Conservation (phyloP, 2,888 invertebrate species). For the Anorthoa munda region DNA sequence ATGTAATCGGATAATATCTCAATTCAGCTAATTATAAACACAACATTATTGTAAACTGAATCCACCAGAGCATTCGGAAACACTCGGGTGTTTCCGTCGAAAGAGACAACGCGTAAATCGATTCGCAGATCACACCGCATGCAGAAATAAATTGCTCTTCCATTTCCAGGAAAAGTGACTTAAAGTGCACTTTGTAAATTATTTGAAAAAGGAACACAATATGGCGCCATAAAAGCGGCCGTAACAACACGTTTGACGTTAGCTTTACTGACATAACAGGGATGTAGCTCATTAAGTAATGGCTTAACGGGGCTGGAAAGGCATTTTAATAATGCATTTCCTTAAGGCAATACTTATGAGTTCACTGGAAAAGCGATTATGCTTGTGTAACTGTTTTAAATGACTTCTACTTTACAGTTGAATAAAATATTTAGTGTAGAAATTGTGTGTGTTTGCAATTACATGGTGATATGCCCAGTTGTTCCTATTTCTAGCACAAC, state of each 20-base stretch:
- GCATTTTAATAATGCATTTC: conserved; percentile 45
- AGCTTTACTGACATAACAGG: conserved; percentile 20
- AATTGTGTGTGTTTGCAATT: not conserved
- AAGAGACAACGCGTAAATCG: conserved; percentile 40
- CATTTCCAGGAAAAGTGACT: conserved; percentile 19
- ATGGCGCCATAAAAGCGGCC: not conserved
- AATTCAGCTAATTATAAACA: not conserved
- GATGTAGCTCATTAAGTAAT: conserved; percentile 43
- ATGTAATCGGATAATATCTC: not conserved
- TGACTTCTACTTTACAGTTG: conserved; percentile 12
- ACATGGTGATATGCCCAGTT: not conserved
- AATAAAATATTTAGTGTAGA: not conserved
- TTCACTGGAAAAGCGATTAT: conserved; percentile 39
- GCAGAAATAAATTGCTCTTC: conserved; percentile 14
- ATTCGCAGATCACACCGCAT: conserved; percentile 17
- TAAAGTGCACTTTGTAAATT: conserved; percentile 29
- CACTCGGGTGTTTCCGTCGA: conserved; percentile 11
- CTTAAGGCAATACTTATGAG: conserved; percentile 38
- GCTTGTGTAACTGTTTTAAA: conserved; percentile 34
- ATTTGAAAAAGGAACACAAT: conserved; percentile 21
- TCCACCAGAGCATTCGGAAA: not conserved
- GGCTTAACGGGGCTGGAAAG: conserved; percentile 29
- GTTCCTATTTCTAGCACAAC: not conserved
- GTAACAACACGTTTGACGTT: conserved; percentile 10
- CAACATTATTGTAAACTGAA: not conserved